phyloP scores from a whole-genome alignment of 2,113 vertebrate genomes.

The Shinisaurus crocodilurus region DNA sequence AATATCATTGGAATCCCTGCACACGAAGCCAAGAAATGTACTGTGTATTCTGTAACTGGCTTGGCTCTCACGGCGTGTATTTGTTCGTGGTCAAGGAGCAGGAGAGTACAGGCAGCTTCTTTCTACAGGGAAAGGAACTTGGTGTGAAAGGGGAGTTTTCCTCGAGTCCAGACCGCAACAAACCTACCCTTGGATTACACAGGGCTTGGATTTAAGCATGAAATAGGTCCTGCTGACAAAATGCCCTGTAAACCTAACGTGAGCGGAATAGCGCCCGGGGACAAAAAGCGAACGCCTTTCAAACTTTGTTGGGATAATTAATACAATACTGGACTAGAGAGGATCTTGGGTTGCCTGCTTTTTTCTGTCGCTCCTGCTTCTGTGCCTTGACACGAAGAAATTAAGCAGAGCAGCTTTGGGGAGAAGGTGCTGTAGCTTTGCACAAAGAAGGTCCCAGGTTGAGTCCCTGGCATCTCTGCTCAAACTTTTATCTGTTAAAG shows the following conservation, averaged over 20 bases:
- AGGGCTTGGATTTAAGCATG: background rate
- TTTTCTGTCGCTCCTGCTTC: background rate
- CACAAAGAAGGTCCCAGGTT: background rate
- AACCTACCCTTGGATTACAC: too few relatives aligned
- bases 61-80: background rate
- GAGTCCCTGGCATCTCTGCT: too few relatives aligned
- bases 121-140: background rate
- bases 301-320: constrained; percentile 29
- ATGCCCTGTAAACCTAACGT: background rate
- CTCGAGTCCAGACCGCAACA: too few relatives aligned
- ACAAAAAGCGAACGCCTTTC: background rate
- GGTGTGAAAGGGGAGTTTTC: background rate
- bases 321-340: constrained; percentile 53
- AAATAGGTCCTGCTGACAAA: too few relatives aligned
- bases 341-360: constrained; percentile 25
- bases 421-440: background rate
- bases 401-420: background rate
- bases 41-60: background rate
- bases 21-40: background rate
- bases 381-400: background rate
- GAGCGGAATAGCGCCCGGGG: too few relatives aligned
- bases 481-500: too few relatives aligned
- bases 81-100: constrained; percentile 6
- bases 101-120: background rate
- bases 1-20: background rate